Base-by-base conservation (phyloP, 2,888 invertebrate species). In the Macrophya annulata region DNA sequence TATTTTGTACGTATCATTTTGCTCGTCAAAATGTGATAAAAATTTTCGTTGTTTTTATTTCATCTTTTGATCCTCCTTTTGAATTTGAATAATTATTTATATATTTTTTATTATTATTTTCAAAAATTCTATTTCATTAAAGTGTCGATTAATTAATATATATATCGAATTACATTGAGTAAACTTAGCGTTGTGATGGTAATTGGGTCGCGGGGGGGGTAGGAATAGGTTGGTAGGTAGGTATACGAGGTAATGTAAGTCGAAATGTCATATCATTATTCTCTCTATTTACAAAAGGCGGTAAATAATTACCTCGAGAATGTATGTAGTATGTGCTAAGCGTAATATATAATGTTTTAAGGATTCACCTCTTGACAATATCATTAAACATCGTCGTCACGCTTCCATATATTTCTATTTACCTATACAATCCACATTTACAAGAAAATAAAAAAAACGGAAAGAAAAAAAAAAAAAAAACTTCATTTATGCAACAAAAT, bases 281-380 rank as follows among this genome's bases (percentile, higher is more conserved):
- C 79, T 89, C 88, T 86, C 88, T 90, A 90, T 91, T 91, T 90
- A 89, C 90, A 88, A 87, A 90, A 90, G 87, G 87, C 87, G 86
- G 88, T 88, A 89, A 72, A 45, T 77, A 77, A 89, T 90, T 88
- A 89, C 88, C 88, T 89, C 87, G 87, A 51, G 21, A 68, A 81
- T 65, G 37, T 88, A 87, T 88, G 88, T 88, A 88, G 89, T 90
- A 89, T 87, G 88, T 85, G 88, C 89, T 25, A 72, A 15, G 4
- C n/a, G 10, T 77, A 17, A 21, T 45, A 45, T 21, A 45, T 45
- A 21, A 89, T 89, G 88, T 91, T 93, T 92, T 93, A 92, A 91
- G 92, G 93, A 92, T 93, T 93, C 93, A 88, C 90, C 89, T 90
- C 89, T 91, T 90, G 89, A 87, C 90, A 90, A 91, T 91, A 91